A percentile compares a stretch with the other conserved stretches of the same genome.
Conservation (phyloP, 1,140 invertebrate genomes). For the Tenebrio molitor region DNA sequence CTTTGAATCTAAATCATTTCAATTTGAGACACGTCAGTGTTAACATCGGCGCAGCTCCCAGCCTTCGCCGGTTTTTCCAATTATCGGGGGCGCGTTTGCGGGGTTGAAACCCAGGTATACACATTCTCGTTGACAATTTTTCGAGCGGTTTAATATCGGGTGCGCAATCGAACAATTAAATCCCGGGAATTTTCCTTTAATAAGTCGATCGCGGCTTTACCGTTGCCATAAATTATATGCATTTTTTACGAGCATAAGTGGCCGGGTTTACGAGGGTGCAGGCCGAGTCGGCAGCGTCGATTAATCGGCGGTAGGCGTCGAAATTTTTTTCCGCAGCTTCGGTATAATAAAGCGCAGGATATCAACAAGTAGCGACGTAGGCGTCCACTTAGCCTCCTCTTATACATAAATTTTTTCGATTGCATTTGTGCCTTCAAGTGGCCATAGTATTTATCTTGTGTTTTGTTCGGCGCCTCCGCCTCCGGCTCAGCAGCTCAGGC, state of each 20-base stretch:
- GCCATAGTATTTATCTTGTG: slow-evolving; percentile 21
- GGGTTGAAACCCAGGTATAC: slow-evolving; percentile 13
- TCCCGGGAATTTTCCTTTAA: slow-evolving; percentile 21
- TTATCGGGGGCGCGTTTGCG: slow-evolving; percentile 5
- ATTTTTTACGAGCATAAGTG: slow-evolving; percentile 39
- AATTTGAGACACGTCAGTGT: slow-evolving; percentile 20
- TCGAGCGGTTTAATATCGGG: not conserved
- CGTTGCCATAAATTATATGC: slow-evolving; percentile 41
- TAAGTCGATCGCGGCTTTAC: slow-evolving; percentile 17
- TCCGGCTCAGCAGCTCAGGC: slow-evolving; percentile 1
- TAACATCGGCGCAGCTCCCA: slow-evolving; percentile 8
- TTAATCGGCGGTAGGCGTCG: slow-evolving; percentile 24
- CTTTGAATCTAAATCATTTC: slow-evolving; percentile 29
- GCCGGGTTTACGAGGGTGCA: slow-evolving; percentile 4
- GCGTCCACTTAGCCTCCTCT: slow-evolving; percentile 24
- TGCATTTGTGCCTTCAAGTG: slow-evolving; percentile 23
- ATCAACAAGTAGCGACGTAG: slow-evolving; percentile 26
- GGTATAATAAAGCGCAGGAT: slow-evolving; percentile 12
- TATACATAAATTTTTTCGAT: slow-evolving; percentile 32
- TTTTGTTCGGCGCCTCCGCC: slow-evolving; percentile 7
- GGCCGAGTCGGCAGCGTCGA: not conserved
- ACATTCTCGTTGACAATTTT: slow-evolving; percentile 18
- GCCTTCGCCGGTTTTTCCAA: slow-evolving; percentile 23
- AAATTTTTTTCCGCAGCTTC: slow-evolving; percentile 10
- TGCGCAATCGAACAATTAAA: slow-evolving; percentile 4